Percentiles rank a stretch among this genome's conserved stretches.
These are phyloP conservation scores for Sandelia bainsii DNA, from an alignment of 2,797 vertebrate genomes.

Conservation along the genomic window DNA sequence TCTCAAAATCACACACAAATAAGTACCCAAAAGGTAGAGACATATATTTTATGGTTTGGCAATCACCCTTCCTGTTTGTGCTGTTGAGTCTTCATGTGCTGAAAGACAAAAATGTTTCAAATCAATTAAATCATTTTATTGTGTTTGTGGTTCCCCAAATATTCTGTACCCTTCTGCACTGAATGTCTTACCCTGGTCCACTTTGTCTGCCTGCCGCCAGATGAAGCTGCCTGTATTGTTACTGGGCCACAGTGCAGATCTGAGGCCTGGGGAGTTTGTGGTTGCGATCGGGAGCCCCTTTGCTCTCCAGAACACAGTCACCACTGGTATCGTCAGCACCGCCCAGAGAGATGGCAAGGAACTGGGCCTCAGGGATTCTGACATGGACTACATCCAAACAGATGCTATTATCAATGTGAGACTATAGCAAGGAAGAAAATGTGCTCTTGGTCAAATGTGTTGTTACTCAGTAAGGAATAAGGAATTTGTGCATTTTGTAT, in stretches of 20 bases:
- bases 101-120: too few relatives aligned
- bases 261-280: constrained; percentile 95
- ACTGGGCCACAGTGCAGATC: constrained; percentile 91
- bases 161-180: neutral
- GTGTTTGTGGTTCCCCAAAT: neutral
- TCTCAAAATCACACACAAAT: too few relatives aligned
- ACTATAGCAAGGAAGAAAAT: neutral
- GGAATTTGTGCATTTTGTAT: neutral
- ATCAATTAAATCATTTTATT: too few relatives aligned
- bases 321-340: constrained; percentile 94
- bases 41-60: too few relatives aligned
- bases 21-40: too few relatives aligned
- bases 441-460: neutral
- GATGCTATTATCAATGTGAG: constrained; percentile 97
- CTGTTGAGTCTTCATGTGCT: too few relatives aligned
- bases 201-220: constrained; percentile 69
- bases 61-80: too few relatives aligned
- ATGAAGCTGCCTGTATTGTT: constrained; percentile 87
- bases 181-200: too few relatives aligned
- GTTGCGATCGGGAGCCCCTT: constrained; percentile 97
- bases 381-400: constrained; percentile 97
- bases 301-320: constrained; percentile 95
- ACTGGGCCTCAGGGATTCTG: constrained; percentile 91
- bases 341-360: constrained; percentile 94
- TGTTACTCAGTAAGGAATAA: neutral